Percentiles rank a stretch among this genome's conserved stretches.
Conservation (phyloP, 92 coral and sea anemone species). For the Porites evermanni region DNA sequence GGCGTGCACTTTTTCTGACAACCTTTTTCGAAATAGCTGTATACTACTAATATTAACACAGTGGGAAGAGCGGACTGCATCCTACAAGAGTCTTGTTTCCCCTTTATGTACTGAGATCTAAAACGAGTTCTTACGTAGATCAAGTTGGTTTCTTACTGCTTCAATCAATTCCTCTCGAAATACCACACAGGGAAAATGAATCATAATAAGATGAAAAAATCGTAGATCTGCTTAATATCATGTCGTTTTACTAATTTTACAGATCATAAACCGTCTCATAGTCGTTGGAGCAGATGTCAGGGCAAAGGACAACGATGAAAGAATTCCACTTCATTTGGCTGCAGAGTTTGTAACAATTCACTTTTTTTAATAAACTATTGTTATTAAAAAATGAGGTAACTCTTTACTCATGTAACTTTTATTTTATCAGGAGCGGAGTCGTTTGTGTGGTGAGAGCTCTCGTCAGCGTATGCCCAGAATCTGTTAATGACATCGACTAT, state of each 20-base stretch:
- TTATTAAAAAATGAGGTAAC: not conserved
- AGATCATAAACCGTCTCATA: conserved; percentile 20
- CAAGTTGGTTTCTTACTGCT: too few species aligned
- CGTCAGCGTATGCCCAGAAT: conserved; percentile 63
- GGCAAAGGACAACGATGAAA: conserved; percentile 79
- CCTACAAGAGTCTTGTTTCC: too few species aligned
- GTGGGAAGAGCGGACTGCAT: too few species aligned
- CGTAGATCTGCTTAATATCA: not conserved
- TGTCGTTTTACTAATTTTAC: not conserved
- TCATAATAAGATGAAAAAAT: too few species aligned
- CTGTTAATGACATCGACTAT: conserved; percentile 75
- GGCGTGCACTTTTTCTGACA: too few species aligned
- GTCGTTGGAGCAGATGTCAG: conserved; percentile 72
- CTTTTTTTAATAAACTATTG: too few species aligned
- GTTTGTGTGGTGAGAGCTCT: conserved; percentile 64
- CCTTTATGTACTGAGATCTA: too few species aligned
- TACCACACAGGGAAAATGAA: too few species aligned
- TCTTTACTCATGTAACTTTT: not conserved
- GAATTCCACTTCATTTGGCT: conserved; percentile 79
- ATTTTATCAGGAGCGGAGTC: conserved; percentile 66
- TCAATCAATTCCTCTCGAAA: too few species aligned
- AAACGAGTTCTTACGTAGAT: too few species aligned
- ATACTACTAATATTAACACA: too few species aligned
- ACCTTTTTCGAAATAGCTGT: too few species aligned
- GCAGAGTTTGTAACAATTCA: conserved; percentile 62